Evolutionary conservation across 2,888 invertebrate species (phyloP).

Genomic region (Sthenelais limicola): DNA sequence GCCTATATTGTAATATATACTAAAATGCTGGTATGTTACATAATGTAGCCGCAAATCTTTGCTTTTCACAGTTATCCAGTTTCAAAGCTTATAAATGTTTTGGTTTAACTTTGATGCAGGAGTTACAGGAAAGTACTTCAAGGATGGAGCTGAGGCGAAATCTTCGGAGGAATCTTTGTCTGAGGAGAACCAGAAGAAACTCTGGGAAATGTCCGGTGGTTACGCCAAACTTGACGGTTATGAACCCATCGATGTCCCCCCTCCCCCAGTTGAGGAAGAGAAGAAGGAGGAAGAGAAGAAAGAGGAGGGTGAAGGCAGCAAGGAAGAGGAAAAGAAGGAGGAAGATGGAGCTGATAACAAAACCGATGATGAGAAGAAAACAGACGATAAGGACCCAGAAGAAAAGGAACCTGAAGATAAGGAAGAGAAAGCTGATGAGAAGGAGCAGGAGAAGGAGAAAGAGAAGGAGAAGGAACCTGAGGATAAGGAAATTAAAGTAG

Average conservation of each 20-base stretch:
- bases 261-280: slow-evolving; percentile 54
- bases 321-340: slow-evolving; percentile 39
- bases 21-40: too few species aligned
- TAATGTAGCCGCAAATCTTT: too few species aligned
- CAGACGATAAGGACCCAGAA: slow-evolving; percentile 38
- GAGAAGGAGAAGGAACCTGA: slow-evolving; percentile 35
- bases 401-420: slow-evolving; percentile 43
- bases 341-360: slow-evolving; percentile 43
- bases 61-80: too few species aligned
- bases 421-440: slow-evolving; percentile 43
- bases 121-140: slow-evolving; percentile 60
- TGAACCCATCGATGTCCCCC: slow-evolving; percentile 59
- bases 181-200: slow-evolving; percentile 61
- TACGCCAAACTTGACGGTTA: slow-evolving; percentile 61
- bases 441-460: slow-evolving; percentile 30
- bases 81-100: not conserved
- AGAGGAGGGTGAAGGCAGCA: slow-evolving; percentile 33
- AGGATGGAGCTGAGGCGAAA: slow-evolving; percentile 54
- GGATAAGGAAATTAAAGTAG: slow-evolving; percentile 10
- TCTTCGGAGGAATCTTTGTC: slow-evolving; percentile 61
- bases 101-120: slow-evolving; percentile 48
- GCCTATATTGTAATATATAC: too few species aligned
- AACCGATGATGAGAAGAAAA: slow-evolving; percentile 42
- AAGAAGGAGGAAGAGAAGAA: slow-evolving; percentile 46
- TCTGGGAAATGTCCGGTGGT: slow-evolving; percentile 62